A percentile compares a stretch with the other conserved stretches of the same genome.
Evolutionary conservation across 2,113 vertebrate species (phyloP).

Genomic region (Sialia sialis): DNA sequence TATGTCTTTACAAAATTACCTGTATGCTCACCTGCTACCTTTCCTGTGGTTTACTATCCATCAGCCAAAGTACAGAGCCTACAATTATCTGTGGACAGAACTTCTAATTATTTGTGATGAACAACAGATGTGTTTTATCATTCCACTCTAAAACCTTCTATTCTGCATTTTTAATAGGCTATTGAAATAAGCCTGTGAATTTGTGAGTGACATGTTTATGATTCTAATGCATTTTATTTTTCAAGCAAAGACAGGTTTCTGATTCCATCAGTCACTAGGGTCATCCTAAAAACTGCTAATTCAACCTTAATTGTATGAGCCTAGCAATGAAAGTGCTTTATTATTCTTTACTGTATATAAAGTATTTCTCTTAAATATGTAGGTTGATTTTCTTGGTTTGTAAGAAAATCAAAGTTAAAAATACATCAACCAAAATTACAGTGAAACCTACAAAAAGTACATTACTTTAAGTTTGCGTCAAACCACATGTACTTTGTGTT

Average conservation of each 20-base stretch:
- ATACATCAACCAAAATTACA: neutral
- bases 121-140: neutral
- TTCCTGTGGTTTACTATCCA: neutral
- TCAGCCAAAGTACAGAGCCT: neutral
- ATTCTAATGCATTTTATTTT: neutral
- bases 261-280: neutral
- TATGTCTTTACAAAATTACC: neutral
- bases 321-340: neutral
- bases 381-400: neutral
- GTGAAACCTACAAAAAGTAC: neutral
- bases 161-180: neutral
- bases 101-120: neutral
- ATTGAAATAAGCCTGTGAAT: neutral
- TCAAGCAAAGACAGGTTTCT: neutral
- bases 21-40: neutral
- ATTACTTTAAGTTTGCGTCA: neutral
- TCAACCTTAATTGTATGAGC: neutral
- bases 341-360: neutral
- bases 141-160: neutral
- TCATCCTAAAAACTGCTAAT: neutral
- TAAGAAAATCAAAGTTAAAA: neutral
- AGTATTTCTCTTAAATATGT: neutral
- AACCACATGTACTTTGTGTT: neutral
- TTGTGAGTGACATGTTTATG: neutral
- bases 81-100: neutral